These are phyloP conservation scores for Epizoanthus illoricatus DNA, from an alignment of 92 coral and sea anemone species.

Conservation along the genomic window DNA sequence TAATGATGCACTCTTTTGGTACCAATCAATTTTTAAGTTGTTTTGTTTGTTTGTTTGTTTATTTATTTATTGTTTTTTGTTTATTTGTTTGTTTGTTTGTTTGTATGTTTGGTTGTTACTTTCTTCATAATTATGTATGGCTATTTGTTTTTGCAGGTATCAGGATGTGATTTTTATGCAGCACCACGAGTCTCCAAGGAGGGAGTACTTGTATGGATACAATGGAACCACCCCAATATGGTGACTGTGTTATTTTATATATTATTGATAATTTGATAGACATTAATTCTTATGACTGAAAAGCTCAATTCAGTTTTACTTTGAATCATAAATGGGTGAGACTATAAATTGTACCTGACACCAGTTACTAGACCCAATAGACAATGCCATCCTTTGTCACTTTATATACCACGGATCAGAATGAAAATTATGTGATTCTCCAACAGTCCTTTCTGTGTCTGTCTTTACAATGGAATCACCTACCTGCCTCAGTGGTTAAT, in stretches of 20 bases:
- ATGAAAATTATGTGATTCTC: too few relatives aligned
- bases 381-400: too few relatives aligned
- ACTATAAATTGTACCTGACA: too few relatives aligned
- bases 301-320: neutral
- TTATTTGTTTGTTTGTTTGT: neutral
- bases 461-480: too few relatives aligned
- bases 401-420: too few relatives aligned
- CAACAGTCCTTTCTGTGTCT: too few relatives aligned
- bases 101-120: too few relatives aligned
- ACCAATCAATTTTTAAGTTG: neutral
- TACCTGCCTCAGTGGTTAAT: too few relatives aligned
- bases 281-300: neutral
- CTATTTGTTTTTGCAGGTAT: slow-evolving; percentile 52
- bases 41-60: too few relatives aligned
- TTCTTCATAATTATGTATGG: too few relatives aligned
- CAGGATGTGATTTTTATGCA: slow-evolving; percentile 87
- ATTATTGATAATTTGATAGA: neutral
- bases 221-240: slow-evolving; percentile 96
- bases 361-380: too few relatives aligned
- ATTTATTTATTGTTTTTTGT: neutral
- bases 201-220: slow-evolving; percentile 85
- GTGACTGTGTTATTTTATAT: slow-evolving; percentile 27
- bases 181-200: slow-evolving; percentile 78
- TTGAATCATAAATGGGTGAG: neutral
- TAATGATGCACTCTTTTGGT: neutral